Conservation (phyloP, 2,888 invertebrate species). For the Plagodis pulveraria region DNA sequence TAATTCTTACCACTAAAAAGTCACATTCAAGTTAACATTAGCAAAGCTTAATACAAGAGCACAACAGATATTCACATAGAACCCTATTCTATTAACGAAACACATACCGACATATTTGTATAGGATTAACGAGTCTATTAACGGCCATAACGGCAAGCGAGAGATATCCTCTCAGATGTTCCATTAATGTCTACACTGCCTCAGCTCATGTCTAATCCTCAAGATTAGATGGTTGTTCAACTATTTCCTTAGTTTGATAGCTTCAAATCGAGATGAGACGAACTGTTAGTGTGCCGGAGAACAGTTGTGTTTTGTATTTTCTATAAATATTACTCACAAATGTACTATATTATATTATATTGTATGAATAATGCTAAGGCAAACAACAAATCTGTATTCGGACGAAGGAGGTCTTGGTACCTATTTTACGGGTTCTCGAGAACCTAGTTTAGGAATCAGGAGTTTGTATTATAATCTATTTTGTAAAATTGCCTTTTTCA, state of each 20-base stretch:
- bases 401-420: no score
- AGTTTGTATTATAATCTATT: no score
- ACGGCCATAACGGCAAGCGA: slow-evolving; percentile 1
- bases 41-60: neutral
- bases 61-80: neutral
- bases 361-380: no score
- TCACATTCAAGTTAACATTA: no score
- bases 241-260: slow-evolving; percentile 9
- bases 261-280: neutral
- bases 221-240: slow-evolving; percentile 13
- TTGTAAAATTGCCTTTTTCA: no score
- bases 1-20: no score
- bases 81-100: slow-evolving; percentile 6
- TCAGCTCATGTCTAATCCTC: slow-evolving; percentile 8
- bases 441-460: no score
- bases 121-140: slow-evolving; percentile 12
- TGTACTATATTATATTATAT: no score
- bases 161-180: slow-evolving; percentile 6
- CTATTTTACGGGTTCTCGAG: no score
- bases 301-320: neutral
- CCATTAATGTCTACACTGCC: slow-evolving; percentile 14
- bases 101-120: slow-evolving; percentile 11
- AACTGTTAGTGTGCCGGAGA: no score
- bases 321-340: no score
- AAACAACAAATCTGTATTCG: no score